Conservation (phyloP, 2,113 vertebrate species). For the Eretmodus cyanostictus region DNA sequence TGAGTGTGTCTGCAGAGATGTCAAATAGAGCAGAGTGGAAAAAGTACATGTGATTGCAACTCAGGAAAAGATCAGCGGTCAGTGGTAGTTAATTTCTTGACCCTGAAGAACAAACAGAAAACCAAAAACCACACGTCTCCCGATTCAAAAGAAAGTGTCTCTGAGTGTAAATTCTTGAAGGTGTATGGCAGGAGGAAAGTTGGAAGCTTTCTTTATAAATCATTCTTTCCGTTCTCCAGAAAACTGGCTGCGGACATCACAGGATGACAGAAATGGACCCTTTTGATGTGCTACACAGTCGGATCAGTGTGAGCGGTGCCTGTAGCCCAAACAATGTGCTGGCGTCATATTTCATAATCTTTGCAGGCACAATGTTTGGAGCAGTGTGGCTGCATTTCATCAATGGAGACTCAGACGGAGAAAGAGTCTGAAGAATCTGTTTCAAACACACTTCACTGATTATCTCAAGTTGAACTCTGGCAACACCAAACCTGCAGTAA, state of each 20-base stretch:
- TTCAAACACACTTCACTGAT: background rate
- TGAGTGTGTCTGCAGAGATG: background rate
- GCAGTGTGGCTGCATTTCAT: background rate
- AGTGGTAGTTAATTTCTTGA: background rate
- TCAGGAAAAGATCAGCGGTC: background rate
- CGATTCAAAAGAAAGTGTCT: background rate
- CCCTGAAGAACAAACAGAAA: background rate
- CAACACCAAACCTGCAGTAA: background rate
- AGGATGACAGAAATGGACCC: background rate
- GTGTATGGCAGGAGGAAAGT: background rate
- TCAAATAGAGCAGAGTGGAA: background rate
- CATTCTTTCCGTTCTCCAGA: background rate
- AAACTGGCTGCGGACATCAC: constrained; percentile 1
- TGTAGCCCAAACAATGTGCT: background rate
- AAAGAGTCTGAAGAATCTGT: background rate
- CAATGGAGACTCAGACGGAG: background rate
- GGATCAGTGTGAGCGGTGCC: constrained; percentile 11
- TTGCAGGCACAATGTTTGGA: constrained; percentile 15
- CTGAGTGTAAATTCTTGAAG: background rate
- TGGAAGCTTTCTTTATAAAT: background rate
- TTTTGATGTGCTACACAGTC: constrained; percentile 22
- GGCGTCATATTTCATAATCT: constrained; percentile 44
- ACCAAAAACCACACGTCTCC: background rate
- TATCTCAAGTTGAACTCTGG: background rate
- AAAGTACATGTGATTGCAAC: background rate